A percentile compares a stretch with the other conserved stretches of the same genome.
Evolutionary conservation across 2,113 vertebrate species (phyloP).

Genomic region (Rhagologus leucostigma): DNA sequence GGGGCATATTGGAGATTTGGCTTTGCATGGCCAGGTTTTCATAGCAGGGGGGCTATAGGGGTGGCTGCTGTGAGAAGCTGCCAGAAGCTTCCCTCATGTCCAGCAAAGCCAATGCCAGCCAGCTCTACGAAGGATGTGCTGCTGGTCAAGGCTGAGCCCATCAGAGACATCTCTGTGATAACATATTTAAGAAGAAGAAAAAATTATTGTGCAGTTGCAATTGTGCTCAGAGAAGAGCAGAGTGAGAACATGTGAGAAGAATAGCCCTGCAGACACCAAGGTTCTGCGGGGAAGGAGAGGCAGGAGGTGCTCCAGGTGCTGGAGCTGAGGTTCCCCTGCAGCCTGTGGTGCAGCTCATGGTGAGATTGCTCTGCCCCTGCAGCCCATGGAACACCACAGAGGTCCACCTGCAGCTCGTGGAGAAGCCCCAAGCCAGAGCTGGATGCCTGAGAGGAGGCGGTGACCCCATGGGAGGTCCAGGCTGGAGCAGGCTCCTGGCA

Average conservation of each 20-base stretch:
- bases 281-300: background rate
- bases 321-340: background rate
- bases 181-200: background rate
- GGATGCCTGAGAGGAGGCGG: background rate
- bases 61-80: background rate
- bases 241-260: background rate
- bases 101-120: background rate
- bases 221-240: background rate
- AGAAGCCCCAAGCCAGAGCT: background rate
- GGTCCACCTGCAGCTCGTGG: no score
- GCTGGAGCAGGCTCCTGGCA: background rate
- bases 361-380: background rate
- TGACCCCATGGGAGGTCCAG: background rate
- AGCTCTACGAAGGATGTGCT: background rate
- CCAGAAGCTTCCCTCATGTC: background rate
- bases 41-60: rapidly evolving
- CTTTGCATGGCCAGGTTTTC: background rate
- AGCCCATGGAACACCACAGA: background rate
- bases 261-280: background rate
- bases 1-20: background rate
- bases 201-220: rapidly evolving
- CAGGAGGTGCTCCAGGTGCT: background rate
- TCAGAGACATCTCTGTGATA: background rate
- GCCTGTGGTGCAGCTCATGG: background rate
- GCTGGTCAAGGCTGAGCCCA: background rate